phyloP scores from a whole-genome alignment of 2,888 invertebrate species.

The Zygaena filipendulae region DNA sequence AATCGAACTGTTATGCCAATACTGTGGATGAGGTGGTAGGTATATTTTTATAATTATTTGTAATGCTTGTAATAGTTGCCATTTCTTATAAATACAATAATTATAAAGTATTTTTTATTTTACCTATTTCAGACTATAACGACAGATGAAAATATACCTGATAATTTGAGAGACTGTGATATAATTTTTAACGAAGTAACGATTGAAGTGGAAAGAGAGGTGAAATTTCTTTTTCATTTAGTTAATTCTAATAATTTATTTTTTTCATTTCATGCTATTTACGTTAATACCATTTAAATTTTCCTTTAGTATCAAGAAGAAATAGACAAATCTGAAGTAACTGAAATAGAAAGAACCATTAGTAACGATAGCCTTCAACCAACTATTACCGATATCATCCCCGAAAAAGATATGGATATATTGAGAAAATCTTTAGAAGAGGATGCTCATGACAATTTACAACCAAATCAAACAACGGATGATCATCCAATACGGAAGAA shows the following conservation, averaged over 20 bases:
- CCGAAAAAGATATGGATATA: conserved; percentile 2
- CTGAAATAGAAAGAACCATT: too few relatives aligned
- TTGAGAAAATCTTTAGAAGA: conserved; percentile 2
- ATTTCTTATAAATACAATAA: too few relatives aligned
- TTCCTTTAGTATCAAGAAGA: too few relatives aligned
- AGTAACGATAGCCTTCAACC: background rate
- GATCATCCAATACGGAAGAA: too few relatives aligned
- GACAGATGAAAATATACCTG: conserved; percentile 3
- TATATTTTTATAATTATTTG: too few relatives aligned
- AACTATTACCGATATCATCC: conserved; percentile 1
- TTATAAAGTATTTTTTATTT: conserved; percentile 1
- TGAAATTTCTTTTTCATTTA: too few relatives aligned
- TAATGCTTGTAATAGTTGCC: too few relatives aligned
- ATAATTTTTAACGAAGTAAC: conserved; percentile 3
- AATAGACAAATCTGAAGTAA: too few relatives aligned
- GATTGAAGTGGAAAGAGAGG: conserved; percentile 2
- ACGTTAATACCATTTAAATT: too few relatives aligned
- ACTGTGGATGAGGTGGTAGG: conserved; percentile 1
- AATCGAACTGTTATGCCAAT: conserved; percentile 1
- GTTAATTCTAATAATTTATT: too few relatives aligned
- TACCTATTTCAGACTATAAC: conserved; percentile 1
- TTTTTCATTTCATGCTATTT: too few relatives aligned
- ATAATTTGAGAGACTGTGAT: conserved; percentile 2
- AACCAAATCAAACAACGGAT: too few relatives aligned
- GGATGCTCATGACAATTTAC: background rate